Base-by-base conservation (phyloP, 1,140 invertebrate species). In the Drosophila orosa region DNA sequence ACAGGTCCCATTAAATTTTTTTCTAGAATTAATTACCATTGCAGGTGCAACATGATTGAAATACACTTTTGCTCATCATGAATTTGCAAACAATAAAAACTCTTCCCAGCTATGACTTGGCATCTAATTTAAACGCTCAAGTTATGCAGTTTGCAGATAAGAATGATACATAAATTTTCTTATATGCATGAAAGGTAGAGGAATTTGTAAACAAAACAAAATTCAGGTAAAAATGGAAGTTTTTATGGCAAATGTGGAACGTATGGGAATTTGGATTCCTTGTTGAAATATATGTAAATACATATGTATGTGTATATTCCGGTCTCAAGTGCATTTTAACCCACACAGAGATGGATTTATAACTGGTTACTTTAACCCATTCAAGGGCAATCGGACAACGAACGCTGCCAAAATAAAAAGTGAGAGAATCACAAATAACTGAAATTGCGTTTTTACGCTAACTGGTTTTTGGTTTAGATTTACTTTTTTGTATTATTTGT, bases 321-420 rank as follows among this genome's bases (percentile, higher is more conserved):
- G 39, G 39, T 27, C 47, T 69, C 50, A 33, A 39, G 50, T 71
- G 65, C 65, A 71, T 29, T 47, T 27, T 47, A 22, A 45, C 65
- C 67, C 50, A 71, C 65, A 57, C 40, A 19, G 12, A 17, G 35
- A 15, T 17, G 27, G 31, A 31, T 27, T 66, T 54, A 81, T 66
- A 83, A 83, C 80, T 80, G 81, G 80, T 85, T 83, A 65, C 72
- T 47, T 63, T 63, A 65, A 78, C 74, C 62, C 69, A 82, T 31
- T 63, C 65, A 84, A 84, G 71, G 63, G 73, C 65, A 47, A 58
- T 29, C 42, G 48, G 35, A 10, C 62, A 31, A 40, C 48, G 67
- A 58, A 63, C 79, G 59, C 45, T 29, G 37, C 59, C 40, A 22
- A 35, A 65, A 60, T 52, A 45, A 45, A 61, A 54, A 55, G 24